Percentiles rank a stretch among this genome's conserved stretches.
phyloP scores from a whole-genome alignment of 2,113 vertebrate genomes.

The Trichechus manatus region DNA sequence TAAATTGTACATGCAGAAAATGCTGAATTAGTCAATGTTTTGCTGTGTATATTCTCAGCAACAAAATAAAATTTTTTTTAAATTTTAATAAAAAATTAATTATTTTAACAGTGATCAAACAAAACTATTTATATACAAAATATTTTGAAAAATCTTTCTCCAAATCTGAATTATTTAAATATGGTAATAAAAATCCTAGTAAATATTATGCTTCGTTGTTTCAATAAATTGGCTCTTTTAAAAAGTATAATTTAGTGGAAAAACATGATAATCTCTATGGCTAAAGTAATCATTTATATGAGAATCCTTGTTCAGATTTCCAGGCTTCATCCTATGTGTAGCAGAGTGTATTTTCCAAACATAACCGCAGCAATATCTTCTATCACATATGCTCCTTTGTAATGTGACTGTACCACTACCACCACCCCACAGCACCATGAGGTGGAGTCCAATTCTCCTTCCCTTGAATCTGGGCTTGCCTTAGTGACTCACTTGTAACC shows the following conservation, averaged over 20 bases:
- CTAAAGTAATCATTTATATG: not conserved
- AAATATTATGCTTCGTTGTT: not conserved
- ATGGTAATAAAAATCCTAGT: not conserved
- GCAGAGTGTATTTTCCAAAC: not conserved
- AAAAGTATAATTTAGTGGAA: not conserved
- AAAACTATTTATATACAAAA: not conserved
- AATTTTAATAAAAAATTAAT: not conserved
- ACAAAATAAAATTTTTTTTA: not conserved
- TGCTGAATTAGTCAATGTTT: not conserved
- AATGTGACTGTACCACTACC: not conserved
- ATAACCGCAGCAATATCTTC: not conserved
- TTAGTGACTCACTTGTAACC: not conserved
- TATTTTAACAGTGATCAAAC: not conserved
- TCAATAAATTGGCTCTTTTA: not conserved
- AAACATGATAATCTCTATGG: not conserved
- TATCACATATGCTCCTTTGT: no score
- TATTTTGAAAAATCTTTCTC: not conserved
- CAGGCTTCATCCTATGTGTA: not conserved
- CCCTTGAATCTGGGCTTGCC: not conserved
- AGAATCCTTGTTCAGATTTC: not conserved
- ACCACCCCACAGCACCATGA: not conserved
- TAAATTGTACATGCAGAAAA: not conserved
- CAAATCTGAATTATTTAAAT: conserved; percentile 48
- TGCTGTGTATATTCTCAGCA: not conserved
- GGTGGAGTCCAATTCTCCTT: not conserved